phyloP scores from a whole-genome alignment of 2,113 vertebrate genomes.

The Percopsis transmontana region DNA sequence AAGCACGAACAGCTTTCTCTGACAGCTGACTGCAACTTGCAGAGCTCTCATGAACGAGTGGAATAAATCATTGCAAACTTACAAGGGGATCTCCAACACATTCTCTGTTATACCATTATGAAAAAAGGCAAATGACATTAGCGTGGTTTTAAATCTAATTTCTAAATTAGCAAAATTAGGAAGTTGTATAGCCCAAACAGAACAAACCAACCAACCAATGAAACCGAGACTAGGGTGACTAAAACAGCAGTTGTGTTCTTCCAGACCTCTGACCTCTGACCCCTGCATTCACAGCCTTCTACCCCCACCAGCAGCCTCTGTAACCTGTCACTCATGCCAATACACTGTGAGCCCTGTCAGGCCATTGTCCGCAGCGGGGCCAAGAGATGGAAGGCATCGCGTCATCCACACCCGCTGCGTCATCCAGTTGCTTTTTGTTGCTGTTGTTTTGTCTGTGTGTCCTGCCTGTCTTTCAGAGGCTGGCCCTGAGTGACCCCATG shows the following conservation, averaged over 20 bases:
- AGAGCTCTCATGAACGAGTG: not conserved
- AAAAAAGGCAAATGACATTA: not conserved
- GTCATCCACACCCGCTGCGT: slow-evolving; percentile 29
- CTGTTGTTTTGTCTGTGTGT: slow-evolving; percentile 17
- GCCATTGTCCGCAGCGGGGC: slow-evolving; percentile 47
- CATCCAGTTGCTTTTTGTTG: slow-evolving; percentile 59
- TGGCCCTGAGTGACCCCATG: slow-evolving; percentile 3
- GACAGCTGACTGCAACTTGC: not conserved
- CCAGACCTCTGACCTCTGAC: slow-evolving; percentile 38
- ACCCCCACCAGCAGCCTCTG: slow-evolving; percentile 37
- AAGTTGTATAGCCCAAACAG: slow-evolving; percentile 8
- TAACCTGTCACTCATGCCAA: slow-evolving; percentile 59
- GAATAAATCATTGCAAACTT: not conserved
- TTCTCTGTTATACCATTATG: not conserved
- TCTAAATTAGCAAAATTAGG: too few species aligned
- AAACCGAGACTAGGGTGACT: slow-evolving; percentile 14
- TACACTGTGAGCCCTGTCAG: slow-evolving; percentile 68
- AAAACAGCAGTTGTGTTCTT: slow-evolving; percentile 4
- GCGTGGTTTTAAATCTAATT: not conserved
- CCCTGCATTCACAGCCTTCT: slow-evolving; percentile 8
- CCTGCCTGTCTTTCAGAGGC: slow-evolving; percentile 28
- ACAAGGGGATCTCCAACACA: too few species aligned
- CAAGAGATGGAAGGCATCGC: slow-evolving; percentile 17
- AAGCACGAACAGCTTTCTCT: not conserved
- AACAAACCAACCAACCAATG: slow-evolving; percentile 32